These are phyloP conservation scores for Malurus leucopterus DNA, from an alignment of 2,797 vertebrate species.

Conservation along the genomic window DNA sequence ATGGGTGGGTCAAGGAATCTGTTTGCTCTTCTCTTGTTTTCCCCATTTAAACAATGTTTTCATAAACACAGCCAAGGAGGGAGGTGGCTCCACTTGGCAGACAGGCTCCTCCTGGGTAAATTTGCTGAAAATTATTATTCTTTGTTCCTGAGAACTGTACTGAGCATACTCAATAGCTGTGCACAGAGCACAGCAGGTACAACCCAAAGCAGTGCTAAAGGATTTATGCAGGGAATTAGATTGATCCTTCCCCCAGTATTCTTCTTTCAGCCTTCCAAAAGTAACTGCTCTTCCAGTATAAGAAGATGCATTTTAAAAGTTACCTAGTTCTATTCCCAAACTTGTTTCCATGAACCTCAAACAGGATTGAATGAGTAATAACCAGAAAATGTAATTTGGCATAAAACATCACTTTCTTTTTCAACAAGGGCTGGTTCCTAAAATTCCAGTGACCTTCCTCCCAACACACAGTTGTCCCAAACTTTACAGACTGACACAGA, in stretches of 20 bases:
- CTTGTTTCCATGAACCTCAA: not conserved
- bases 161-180: not conserved
- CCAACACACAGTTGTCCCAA: not conserved
- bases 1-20: slow-evolving; percentile 20
- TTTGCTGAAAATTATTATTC: not conserved
- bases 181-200: not conserved
- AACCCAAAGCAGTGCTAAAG: not conserved
- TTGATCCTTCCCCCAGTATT: not conserved
- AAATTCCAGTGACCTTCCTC: not conserved
- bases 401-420: not conserved
- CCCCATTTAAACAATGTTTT: slow-evolving; percentile 1
- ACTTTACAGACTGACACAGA: not conserved
- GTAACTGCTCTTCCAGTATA: not conserved
- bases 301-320: not conserved
- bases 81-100: slow-evolving; percentile 29
- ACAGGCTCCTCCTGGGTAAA: not conserved
- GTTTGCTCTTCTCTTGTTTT: slow-evolving; percentile 30
- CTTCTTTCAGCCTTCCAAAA: not conserved
- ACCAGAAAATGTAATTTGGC: not conserved
- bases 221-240: not conserved
- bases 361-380: not conserved
- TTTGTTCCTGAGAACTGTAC: not conserved
- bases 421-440: not conserved
- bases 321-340: not conserved
- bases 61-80: slow-evolving; percentile 10